phyloP scores from a whole-genome alignment of 2,797 vertebrate species.

The Gymnopithys bicolor region DNA sequence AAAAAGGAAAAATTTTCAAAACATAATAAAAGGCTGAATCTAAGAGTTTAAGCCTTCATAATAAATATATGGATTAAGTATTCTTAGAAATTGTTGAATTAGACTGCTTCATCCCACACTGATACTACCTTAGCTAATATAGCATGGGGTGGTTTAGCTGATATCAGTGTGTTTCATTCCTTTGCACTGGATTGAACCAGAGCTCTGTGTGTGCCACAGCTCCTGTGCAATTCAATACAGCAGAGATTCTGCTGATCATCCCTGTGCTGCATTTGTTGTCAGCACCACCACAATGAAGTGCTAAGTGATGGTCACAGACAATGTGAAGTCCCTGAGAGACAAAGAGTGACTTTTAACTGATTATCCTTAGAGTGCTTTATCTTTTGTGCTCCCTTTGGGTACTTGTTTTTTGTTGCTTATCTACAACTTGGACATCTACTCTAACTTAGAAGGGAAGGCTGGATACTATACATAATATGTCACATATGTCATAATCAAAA shows the following conservation, averaged over 20 bases:
- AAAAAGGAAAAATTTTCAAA: neutral
- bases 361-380: neutral
- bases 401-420: neutral
- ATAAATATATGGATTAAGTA: neutral
- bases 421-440: neutral
- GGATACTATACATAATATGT: accelerated
- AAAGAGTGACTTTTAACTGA: neutral
- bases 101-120: neutral
- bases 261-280: neutral
- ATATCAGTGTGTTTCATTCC: neutral
- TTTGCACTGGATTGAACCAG: neutral
- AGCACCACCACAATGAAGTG: neutral
- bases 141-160: neutral
- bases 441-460: neutral
- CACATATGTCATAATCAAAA: neutral
- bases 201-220: neutral
- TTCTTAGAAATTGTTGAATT: neutral
- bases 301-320: neutral
- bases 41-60: neutral
- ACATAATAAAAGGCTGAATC: neutral
- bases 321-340: neutral
- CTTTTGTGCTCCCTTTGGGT: neutral
- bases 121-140: neutral
- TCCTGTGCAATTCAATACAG: neutral
- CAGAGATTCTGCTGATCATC: neutral